Evolutionary conservation across 2,797 vertebrate genomes (phyloP).

Genomic region (Danionella dracula): DNA sequence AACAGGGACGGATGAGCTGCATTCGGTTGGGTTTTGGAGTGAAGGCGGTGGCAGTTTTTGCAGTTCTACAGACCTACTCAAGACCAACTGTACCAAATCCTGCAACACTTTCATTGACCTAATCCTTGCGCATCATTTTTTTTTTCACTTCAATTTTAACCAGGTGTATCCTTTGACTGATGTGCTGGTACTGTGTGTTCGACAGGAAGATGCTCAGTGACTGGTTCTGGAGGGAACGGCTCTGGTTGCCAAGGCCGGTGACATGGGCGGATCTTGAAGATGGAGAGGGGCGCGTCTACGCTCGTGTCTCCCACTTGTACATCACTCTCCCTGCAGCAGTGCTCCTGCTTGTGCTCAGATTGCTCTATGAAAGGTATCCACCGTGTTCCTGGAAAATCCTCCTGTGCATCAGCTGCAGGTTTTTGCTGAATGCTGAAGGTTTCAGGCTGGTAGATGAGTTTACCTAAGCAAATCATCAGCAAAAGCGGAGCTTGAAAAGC

Average conservation of each 20-base stretch:
- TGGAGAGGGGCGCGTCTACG: constrained; percentile 72
- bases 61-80: too few species aligned
- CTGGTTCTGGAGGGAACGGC: constrained; percentile 88
- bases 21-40: too few species aligned
- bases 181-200: not conserved
- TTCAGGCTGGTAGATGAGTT: not conserved
- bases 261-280: constrained; percentile 85
- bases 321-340: constrained; percentile 74
- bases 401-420: not conserved
- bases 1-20: too few species aligned
- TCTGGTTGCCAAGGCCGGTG: constrained; percentile 82
- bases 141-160: too few species aligned
- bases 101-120: too few species aligned
- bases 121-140: too few species aligned
- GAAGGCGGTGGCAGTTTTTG: too few species aligned
- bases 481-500: constrained; percentile 10
- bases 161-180: too few species aligned
- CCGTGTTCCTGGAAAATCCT: not conserved
- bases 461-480: not conserved
- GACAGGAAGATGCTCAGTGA: constrained; percentile 75
- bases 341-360: constrained; percentile 74
- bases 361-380: constrained; percentile 83
- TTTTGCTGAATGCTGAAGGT: not conserved
- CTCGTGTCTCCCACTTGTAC: constrained; percentile 79
- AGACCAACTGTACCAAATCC: too few species aligned